phyloP scores from a whole-genome alignment of 2,797 vertebrate species.

The Stomatorhinus walkeri region DNA sequence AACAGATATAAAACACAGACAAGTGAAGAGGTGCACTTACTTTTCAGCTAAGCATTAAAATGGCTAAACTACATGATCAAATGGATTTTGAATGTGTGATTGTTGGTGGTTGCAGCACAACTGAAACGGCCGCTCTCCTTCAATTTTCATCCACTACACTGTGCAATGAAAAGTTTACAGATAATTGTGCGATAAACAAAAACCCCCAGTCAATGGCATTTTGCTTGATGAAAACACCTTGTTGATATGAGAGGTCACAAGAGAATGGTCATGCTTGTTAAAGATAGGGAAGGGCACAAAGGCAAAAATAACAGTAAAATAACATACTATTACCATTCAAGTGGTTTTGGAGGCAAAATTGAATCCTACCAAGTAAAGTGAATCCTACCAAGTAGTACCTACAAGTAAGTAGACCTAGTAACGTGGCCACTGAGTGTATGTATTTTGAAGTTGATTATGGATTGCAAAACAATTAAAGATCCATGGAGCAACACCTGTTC shows the following conservation, averaged over 20 bases:
- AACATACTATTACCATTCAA: neutral
- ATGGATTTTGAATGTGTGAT: neutral
- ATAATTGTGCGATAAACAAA: neutral
- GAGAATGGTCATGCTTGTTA: neutral
- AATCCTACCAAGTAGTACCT: neutral
- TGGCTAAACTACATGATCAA: neutral
- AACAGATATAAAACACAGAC: neutral
- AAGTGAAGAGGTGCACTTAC: neutral
- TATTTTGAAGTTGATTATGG: neutral
- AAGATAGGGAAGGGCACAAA: neutral
- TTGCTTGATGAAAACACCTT: neutral
- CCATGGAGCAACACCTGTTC: neutral
- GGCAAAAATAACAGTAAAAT: neutral
- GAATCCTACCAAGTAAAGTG: neutral
- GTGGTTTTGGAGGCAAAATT: neutral
- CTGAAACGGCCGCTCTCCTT: neutral
- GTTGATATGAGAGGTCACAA: neutral
- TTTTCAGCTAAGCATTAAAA: neutral
- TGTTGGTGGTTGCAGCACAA: neutral
- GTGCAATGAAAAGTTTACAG: neutral
- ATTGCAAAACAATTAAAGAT: neutral
- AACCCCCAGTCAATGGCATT: neutral
- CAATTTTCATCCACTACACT: neutral
- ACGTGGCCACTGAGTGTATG: neutral
- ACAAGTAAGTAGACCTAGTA: neutral